Base-by-base conservation (phyloP, 2,113 vertebrate species). In the Beaufortia kweichowensis region DNA sequence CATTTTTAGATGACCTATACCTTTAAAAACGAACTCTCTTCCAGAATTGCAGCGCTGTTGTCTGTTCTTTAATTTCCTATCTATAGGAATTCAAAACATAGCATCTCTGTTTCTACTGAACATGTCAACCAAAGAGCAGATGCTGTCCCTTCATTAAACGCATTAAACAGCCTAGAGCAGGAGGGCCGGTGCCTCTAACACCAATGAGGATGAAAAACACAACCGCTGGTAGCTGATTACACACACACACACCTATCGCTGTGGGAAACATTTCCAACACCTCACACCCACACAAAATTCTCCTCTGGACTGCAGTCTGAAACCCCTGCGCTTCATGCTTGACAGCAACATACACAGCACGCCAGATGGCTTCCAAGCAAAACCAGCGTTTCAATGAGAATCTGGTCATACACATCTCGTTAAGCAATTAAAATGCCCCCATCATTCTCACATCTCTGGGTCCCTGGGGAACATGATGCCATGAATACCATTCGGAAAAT, bases 361-460 rank as follows among this genome's bases (percentile, higher is more conserved):
- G 74, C 83, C 88, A 89, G 88, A 90, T 86, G 87, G 86, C 80
- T 70, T 59, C 63, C 83, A 60, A 85, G 79, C 75, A 53, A 88
- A 83, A 85, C 74, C 73, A 67, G 60, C 39, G 75, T 77, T 86
- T 79, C 88, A 86, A 88, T 88, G 88, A 84, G 77, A 80, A 81
- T 64, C 79, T 86, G 86, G 87, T 89, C 83, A 88, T 80, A 83
- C 80, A 76, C 85, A 86, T 80, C 88, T 85, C 84, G 84, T 89
- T 86, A 85, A 85, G 84, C 86, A 90, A 88, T 89, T 87, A 89
- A 70, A 86, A 69, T 57, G 19, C 28, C 69, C 50, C 57, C 24
- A 74, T 46, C 55, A 19, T 11, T 59, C 70, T 23, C 57, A 74
- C 10, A 9, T 73, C 19, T 9, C 0, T 14, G 21, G 21, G 21